phyloP scores from a whole-genome alignment of 1,140 invertebrate genomes.

The Apolygus lucorum region DNA sequence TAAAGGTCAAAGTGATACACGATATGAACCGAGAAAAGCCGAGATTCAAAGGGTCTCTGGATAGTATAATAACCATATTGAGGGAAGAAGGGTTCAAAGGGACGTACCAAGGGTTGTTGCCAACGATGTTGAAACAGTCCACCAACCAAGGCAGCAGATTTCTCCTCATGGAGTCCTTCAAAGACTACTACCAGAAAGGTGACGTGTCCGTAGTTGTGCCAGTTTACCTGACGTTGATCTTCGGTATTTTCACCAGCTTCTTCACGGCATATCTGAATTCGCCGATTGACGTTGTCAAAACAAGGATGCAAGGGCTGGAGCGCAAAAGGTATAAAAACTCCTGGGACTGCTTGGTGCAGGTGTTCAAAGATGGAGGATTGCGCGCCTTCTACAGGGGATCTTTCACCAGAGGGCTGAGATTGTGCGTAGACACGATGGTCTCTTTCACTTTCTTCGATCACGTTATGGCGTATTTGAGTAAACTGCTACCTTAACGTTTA shows the following conservation, averaged over 20 bases:
- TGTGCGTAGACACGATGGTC: neutral
- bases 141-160: conserved; percentile 5
- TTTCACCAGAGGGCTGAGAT: neutral
- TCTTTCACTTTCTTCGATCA: neutral
- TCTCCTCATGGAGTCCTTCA: neutral
- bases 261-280: neutral
- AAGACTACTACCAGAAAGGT: neutral
- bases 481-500: neutral
- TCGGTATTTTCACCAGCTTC: neutral
- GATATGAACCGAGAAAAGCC: neutral
- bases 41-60: neutral
- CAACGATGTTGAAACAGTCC: neutral
- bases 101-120: conserved; percentile 1
- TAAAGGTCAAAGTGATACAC: conserved; percentile 7
- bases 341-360: neutral
- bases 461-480: neutral
- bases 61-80: neutral
- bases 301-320: neutral
- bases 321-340: neutral
- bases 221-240: neutral
- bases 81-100: neutral
- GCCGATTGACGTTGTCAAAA: neutral
- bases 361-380: neutral
- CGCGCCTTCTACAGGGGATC: neutral
- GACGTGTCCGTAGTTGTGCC: neutral